Conservation (phyloP, 2,797 vertebrate species). For the Rousettus madagascariensis region DNA sequence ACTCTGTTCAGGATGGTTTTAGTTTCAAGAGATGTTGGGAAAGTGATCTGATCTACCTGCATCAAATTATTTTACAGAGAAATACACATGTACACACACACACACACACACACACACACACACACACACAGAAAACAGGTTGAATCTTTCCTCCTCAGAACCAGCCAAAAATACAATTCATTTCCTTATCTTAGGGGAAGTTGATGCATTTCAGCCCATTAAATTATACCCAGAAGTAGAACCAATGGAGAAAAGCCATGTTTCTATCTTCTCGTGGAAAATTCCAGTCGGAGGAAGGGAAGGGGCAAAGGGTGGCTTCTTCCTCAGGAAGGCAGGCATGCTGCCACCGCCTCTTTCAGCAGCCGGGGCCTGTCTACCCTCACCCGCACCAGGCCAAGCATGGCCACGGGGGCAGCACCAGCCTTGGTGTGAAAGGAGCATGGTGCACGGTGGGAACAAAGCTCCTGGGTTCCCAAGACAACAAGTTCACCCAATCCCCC, state of each 20-base stretch:
- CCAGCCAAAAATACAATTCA: background rate
- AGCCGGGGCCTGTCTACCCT: background rate
- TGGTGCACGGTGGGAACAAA: background rate
- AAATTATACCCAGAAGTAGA: background rate
- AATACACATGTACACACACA: background rate
- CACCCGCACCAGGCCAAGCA: background rate
- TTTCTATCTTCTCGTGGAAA: background rate
- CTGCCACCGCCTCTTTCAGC: background rate
- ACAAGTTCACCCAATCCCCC: background rate
- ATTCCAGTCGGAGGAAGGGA: background rate
- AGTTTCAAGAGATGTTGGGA: conserved; percentile 10
- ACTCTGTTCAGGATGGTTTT: background rate
- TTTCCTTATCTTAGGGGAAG: background rate
- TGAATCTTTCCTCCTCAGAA: background rate
- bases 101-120: background rate
- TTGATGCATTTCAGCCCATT: background rate
- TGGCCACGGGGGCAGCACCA: background rate
- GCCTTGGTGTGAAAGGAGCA: background rate
- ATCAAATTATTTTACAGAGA: background rate
- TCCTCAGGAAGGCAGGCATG: background rate
- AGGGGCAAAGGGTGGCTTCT: background rate
- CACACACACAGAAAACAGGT: background rate
- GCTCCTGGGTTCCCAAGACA: background rate
- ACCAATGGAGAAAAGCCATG: background rate
- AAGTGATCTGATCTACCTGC: background rate